Evolutionary conservation across 2,113 vertebrate species (phyloP).

Genomic region (Equus quagga): DNA sequence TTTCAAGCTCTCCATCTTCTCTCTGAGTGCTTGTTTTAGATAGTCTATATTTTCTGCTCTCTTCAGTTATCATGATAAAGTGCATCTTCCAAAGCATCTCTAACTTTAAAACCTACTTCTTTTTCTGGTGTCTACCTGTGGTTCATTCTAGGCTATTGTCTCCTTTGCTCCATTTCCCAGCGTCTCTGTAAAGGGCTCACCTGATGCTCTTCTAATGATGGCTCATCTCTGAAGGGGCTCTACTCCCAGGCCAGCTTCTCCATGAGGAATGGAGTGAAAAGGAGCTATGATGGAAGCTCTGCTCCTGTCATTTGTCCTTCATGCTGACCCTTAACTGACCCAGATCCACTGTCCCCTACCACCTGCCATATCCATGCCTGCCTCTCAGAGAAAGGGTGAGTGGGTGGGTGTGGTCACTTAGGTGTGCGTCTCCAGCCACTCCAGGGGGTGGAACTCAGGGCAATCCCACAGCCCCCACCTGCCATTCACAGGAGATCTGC

Average conservation of each 20-base stretch:
- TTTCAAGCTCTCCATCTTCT: neutral
- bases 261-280: neutral
- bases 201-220: neutral
- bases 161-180: neutral
- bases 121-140: neutral
- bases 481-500: neutral
- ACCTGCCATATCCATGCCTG: neutral
- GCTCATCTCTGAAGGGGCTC: neutral
- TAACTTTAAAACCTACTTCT: no score
- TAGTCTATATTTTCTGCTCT: neutral
- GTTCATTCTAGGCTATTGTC: neutral
- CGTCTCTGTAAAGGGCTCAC: neutral
- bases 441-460: neutral
- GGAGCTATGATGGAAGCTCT: neutral
- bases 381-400: neutral
- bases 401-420: no score
- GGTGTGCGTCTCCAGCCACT: neutral
- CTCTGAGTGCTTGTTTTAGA: neutral
- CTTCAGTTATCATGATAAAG: neutral
- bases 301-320: neutral
- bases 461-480: no score
- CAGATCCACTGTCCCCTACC: neutral
- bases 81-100: neutral
- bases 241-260: neutral
- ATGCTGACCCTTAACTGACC: no score